Evolutionary conservation across 2,797 vertebrate species (phyloP).

Genomic region (Falco biarmicus): DNA sequence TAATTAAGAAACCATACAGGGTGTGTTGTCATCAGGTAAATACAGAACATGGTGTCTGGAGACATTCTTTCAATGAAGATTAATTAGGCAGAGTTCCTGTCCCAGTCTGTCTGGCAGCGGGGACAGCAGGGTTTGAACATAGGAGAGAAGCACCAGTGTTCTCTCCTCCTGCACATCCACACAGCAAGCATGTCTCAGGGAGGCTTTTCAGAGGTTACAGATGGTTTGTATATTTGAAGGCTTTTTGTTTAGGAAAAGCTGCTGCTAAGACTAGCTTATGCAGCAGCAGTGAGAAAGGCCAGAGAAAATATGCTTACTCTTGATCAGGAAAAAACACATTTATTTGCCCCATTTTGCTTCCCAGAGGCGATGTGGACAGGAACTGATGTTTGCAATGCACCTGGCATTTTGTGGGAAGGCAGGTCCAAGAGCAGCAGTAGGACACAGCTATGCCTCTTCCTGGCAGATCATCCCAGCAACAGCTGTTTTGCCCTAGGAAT

Average conservation of each 20-base stretch:
- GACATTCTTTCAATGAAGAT: conserved; percentile 66
- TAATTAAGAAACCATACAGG: conserved; percentile 71
- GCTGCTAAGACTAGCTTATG: neutral
- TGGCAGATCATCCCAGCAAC: conserved; percentile 7
- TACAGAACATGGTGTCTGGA: conserved; percentile 67
- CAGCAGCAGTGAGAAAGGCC: neutral
- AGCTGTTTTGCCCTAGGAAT: conserved; percentile 39
- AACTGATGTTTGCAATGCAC: neutral
- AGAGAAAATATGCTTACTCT: neutral
- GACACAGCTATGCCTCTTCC: neutral
- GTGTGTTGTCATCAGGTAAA: conserved; percentile 70
- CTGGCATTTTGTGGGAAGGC: neutral
- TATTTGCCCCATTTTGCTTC: neutral
- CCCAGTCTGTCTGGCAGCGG: neutral
- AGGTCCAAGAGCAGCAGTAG: neutral
- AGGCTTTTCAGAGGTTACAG: neutral
- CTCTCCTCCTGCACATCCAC: neutral
- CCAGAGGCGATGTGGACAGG: neutral
- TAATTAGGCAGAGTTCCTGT: conserved; percentile 58
- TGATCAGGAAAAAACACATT: neutral
- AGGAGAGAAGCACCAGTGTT: neutral
- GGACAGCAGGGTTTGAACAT: conserved; percentile 10
- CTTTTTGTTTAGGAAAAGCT: neutral
- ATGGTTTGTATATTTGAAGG: neutral
- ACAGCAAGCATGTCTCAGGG: neutral